Conservation (phyloP, 2,888 invertebrate species). For the Scelioninae gen. 1 region DNA sequence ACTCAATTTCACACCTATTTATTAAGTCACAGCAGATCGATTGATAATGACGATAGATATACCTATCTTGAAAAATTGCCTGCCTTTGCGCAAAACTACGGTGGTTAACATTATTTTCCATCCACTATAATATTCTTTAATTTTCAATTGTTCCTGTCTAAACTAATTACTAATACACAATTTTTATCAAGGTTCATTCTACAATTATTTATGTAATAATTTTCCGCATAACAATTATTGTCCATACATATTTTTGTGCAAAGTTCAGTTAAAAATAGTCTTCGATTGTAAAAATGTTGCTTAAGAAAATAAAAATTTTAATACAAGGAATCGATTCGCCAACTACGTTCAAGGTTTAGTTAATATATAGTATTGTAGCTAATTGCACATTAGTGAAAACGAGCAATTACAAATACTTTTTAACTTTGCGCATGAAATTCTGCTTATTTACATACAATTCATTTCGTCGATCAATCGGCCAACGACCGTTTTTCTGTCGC, state of each 20-base stretch:
- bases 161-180: too few species aligned
- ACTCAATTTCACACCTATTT: constrained; percentile 3
- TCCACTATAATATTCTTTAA: too few species aligned
- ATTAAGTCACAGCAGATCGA: constrained; percentile 18
- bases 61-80: constrained; percentile 11
- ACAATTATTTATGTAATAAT: too few species aligned
- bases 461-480: constrained; percentile 31
- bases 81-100: not conserved
- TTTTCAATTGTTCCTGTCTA: not conserved
- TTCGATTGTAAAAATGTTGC: not conserved
- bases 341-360: constrained; percentile 33
- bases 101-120: not conserved
- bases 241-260: not conserved
- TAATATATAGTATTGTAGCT: not conserved
- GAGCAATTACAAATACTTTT: constrained; percentile 34
- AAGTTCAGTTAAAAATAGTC: not conserved
- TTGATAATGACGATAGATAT: not conserved
- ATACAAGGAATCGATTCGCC: constrained; percentile 19
- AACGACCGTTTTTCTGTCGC: constrained; percentile 41
- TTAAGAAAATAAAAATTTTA: constrained; percentile 20
- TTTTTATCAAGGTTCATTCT: too few species aligned
- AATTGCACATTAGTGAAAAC: constrained; percentile 39
- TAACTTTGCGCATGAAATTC: constrained; percentile 39
- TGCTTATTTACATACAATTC: constrained; percentile 23
- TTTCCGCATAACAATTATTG: too few species aligned